These are phyloP conservation scores for Bubo bubo DNA, from an alignment of 2,113 vertebrate species.

Conservation along the genomic window DNA sequence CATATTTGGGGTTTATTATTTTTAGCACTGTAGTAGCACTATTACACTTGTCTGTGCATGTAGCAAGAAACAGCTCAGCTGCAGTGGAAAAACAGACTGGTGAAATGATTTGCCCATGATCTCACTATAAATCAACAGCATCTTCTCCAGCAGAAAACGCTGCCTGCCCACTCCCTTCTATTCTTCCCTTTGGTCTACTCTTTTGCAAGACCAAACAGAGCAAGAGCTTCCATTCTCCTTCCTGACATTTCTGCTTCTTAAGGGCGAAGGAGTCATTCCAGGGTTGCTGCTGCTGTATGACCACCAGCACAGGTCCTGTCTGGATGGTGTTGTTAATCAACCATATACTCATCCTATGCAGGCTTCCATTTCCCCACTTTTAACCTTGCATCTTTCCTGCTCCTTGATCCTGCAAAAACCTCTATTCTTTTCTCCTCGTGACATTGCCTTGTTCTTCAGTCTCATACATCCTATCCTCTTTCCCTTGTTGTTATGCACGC, in stretches of 20 bases:
- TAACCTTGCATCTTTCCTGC: not conserved
- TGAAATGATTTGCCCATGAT: not conserved
- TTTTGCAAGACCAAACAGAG: not conserved
- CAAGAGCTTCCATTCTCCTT: not conserved
- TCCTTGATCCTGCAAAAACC: not conserved
- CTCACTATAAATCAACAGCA: not conserved
- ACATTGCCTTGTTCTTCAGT: fast-evolving
- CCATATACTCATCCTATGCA: not conserved
- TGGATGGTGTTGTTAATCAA: not conserved
- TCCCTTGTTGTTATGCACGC: not conserved
- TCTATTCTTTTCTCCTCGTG: not conserved
- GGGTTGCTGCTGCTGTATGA: not conserved
- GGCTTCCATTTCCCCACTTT: not conserved
- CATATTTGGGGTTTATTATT: not conserved
- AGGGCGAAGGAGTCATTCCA: not conserved
- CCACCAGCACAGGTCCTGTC: not conserved
- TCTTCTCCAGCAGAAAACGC: not conserved
- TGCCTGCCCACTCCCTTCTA: not conserved
- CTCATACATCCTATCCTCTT: not conserved
- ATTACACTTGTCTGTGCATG: not conserved
- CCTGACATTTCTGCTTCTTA: not conserved
- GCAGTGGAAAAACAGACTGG: not conserved
- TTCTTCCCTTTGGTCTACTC: not conserved
- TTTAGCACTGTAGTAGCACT: not conserved
- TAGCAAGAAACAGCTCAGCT: not conserved